Base-by-base conservation (phyloP, 2,888 invertebrate genomes). In the Protophormia terraenovae region DNA sequence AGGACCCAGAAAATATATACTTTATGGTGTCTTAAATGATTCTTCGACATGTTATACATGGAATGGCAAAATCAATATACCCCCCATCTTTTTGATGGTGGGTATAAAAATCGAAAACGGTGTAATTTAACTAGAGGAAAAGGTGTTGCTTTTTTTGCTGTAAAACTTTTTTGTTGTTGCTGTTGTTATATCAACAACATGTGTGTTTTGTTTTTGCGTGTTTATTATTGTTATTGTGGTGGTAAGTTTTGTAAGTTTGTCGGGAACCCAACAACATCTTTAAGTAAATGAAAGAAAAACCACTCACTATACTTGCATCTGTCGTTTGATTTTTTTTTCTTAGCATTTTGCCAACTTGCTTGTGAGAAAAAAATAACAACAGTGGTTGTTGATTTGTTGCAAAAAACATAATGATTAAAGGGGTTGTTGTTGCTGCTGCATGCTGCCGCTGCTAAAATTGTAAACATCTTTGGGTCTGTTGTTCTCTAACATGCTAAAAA, bases 271-370 rank as follows among this genome's bases (percentile, higher is more conserved):
- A 60, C 32, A 60, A 47, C 67, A 69, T 75, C 75, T 75, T 79
- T 45, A 67, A 75, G 73, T 53, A 81, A 80, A 66, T 66, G 38
- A 32, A 81, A 67, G 66, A 77, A 71, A 66, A 83, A 77, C 82
- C 82, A 83, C 82, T 77, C n/a, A n/a, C n/a, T n/a, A n/a, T n/a
- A 83, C 76, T 83, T 83, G 76, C 82, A 83, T 83, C 82, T 83
- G 82, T 77, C 82, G 76, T 77, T 83, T n/a, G n/a, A n/a, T 82
- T 76, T 45, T 66, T 16, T 58, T 67, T 5, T 50, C 24, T 45
- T 47, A 16, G 22, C 32, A 10, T 69, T 80, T 45, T 66, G 64
- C 79, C 45, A 64, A 72, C 64, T 69, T 77, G 41, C 22, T 60
- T 69, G 58, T 67, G 45, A 67, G 67, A 78, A 69, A 50, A 29